These are phyloP conservation scores for Fregata magnificens DNA, from an alignment of 2,113 vertebrate genomes.

Conservation along the genomic window DNA sequence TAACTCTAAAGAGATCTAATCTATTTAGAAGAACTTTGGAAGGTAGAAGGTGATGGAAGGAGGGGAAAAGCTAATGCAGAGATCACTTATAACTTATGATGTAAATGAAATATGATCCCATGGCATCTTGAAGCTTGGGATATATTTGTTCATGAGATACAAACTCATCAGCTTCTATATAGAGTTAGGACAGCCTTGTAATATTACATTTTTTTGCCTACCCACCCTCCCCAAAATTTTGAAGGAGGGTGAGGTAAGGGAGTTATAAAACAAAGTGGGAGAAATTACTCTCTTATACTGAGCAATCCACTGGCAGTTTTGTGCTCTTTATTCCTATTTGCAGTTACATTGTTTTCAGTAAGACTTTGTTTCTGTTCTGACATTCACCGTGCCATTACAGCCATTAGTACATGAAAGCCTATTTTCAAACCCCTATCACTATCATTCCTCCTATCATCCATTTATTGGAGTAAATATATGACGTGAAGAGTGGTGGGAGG, in stretches of 20 bases:
- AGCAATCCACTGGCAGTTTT: not conserved
- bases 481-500: not conserved
- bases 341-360: not conserved
- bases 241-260: not conserved
- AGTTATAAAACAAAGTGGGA: not conserved
- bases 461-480: not conserved
- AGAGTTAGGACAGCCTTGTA: not conserved
- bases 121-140: not conserved
- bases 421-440: not conserved
- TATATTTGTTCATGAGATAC: slow-evolving; percentile 23
- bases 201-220: not conserved
- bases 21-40: not conserved
- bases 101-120: slow-evolving; percentile 29
- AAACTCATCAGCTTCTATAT: not conserved
- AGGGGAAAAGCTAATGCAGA: slow-evolving; percentile 45
- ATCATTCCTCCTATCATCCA: not conserved
- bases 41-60: slow-evolving; percentile 28
- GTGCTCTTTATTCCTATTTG: not conserved
- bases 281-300: not conserved
- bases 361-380: not conserved
- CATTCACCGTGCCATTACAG: not conserved
- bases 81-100: slow-evolving; percentile 35
- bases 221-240: not conserved
- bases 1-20: not conserved
- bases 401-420: not conserved